Evolutionary conservation across 2,113 vertebrate genomes (phyloP).

Genomic region (Neolamprologus hecqui): DNA sequence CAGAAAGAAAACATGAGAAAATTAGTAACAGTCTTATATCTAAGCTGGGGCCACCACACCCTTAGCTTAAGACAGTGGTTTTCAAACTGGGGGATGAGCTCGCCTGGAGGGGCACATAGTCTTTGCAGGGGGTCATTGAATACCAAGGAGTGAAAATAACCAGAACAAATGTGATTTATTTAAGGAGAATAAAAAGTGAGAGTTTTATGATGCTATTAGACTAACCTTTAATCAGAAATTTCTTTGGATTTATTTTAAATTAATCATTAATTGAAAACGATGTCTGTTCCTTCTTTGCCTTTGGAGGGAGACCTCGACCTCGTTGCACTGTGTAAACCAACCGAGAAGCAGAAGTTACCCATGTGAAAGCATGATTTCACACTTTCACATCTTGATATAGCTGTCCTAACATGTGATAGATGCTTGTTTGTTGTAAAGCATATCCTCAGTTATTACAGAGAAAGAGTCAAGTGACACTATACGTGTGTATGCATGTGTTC

Average conservation of each 20-base stretch:
- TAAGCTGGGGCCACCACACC: background rate
- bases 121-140: background rate
- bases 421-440: background rate
- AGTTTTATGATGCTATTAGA: background rate
- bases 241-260: accelerated
- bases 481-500: background rate
- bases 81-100: background rate
- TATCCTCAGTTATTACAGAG: background rate
- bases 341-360: background rate
- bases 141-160: background rate
- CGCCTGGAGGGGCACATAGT: background rate
- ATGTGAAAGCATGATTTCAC: background rate
- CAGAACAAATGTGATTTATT: background rate
- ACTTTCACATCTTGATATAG: background rate
- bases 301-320: background rate
- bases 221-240: background rate
- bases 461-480: background rate
- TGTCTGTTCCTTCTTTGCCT: background rate
- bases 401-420: background rate
- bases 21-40: background rate
- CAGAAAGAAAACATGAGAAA: background rate
- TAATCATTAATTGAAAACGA: accelerated
- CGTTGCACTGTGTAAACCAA: background rate
- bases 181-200: background rate
- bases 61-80: background rate